Percentiles rank a stretch among this genome's conserved stretches.
Evolutionary conservation across 2,113 vertebrate species (phyloP).

Genomic region (Polypterus senegalus): DNA sequence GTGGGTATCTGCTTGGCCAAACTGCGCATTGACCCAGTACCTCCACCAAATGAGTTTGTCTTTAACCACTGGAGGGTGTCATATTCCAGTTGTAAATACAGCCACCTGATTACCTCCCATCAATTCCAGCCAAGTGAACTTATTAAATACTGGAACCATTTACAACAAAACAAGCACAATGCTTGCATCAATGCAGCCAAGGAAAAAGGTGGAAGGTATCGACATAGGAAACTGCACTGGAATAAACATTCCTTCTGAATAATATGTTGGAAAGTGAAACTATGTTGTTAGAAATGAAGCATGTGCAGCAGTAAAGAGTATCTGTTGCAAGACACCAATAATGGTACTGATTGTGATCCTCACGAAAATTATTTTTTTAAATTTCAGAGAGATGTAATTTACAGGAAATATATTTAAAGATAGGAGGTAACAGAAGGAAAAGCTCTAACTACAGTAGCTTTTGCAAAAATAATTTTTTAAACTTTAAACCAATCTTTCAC

Average conservation of each 20-base stretch:
- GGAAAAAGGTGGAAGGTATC: constrained; percentile 57
- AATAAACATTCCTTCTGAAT: constrained; percentile 6
- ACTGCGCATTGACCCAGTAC: constrained; percentile 71
- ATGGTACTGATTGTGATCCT: no score
- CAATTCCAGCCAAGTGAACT: constrained; percentile 85
- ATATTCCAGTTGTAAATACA: constrained; percentile 95
- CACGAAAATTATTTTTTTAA: no score
- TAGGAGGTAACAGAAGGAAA: no score
- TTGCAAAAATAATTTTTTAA: no score
- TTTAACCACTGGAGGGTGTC: constrained; percentile 96
- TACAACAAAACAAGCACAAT: constrained; percentile 84
- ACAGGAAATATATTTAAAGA: no score
- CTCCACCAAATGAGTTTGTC: constrained; percentile 80
- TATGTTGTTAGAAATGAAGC: no score
- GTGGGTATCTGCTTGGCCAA: constrained; percentile 86
- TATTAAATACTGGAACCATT: constrained; percentile 88
- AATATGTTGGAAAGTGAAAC: no score
- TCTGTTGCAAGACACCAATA: no score
- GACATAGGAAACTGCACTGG: constrained; percentile 63
- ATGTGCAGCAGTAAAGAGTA: no score
- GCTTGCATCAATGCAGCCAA: constrained; percentile 70
- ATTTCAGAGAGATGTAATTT: no score
- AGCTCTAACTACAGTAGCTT: no score
- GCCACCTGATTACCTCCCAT: constrained; percentile 91
- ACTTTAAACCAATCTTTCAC: no score